Percentiles rank a stretch among this genome's conserved stretches.
phyloP scores from a whole-genome alignment of 2,797 vertebrate genomes.

The Chelonia mydas region DNA sequence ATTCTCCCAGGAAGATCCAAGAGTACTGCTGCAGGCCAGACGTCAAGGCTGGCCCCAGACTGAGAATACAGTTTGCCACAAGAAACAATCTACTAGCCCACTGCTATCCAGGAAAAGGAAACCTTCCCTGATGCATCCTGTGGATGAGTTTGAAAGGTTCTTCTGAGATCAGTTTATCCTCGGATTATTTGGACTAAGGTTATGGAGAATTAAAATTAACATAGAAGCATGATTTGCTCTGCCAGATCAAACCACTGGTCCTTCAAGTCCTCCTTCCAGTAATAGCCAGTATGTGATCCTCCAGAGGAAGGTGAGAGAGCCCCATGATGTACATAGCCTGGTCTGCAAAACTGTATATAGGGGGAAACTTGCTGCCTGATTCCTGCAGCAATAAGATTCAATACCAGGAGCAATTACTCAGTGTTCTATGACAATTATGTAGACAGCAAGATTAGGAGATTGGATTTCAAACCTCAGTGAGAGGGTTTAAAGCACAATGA shows the following conservation, averaged over 20 bases:
- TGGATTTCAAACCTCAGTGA: background rate
- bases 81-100: background rate
- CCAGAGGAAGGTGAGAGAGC: background rate
- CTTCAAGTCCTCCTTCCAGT: background rate
- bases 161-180: background rate
- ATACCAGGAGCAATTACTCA: background rate
- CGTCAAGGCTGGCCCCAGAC: background rate
- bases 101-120: background rate
- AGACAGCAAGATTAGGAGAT: background rate
- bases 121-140: background rate
- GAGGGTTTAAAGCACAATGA: background rate
- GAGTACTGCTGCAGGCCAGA: background rate
- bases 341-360: background rate
- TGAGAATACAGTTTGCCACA: background rate
- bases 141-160: background rate
- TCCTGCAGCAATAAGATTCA: background rate
- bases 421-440: background rate
- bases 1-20: background rate
- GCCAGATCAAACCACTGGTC: background rate
- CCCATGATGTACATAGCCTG: background rate
- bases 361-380: background rate
- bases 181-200: background rate
- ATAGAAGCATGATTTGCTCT: background rate
- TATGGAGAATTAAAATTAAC: background rate
- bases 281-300: background rate